Conservation (phyloP, 64 coral and sea anemone species). For the Stichodactyla helianthus region DNA sequence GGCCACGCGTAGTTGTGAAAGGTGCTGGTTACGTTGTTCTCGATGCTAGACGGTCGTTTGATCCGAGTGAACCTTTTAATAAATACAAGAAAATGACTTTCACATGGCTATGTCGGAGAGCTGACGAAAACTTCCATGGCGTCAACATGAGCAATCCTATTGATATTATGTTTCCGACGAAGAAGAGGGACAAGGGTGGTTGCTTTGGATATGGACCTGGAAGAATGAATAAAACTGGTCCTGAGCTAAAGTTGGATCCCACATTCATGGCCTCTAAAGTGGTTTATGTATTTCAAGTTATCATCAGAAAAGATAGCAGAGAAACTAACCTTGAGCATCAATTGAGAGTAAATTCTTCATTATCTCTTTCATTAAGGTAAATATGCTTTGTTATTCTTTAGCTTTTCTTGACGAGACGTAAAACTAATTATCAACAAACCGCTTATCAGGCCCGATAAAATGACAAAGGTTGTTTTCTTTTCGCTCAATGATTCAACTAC, state of each 20-base stretch:
- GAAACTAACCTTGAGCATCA: slow-evolving; percentile 24
- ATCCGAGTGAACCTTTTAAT: slow-evolving; percentile 35
- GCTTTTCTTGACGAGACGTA: too few relatives aligned
- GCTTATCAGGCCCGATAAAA: too few relatives aligned
- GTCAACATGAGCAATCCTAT: slow-evolving; percentile 40
- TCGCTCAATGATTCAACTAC: too few relatives aligned
- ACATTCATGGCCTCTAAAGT: slow-evolving; percentile 35
- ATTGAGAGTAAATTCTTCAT: slow-evolving; percentile 58
- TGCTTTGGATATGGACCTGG: slow-evolving; percentile 85
- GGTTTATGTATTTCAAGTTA: slow-evolving; percentile 55
- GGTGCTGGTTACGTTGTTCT: slow-evolving; percentile 47
- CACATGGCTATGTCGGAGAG: slow-evolving; percentile 75
- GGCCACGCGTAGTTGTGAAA: slow-evolving; percentile 42
- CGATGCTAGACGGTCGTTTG: slow-evolving; percentile 58
- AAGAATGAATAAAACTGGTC: slow-evolving; percentile 41
- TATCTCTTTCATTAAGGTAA: slow-evolving; percentile 70
- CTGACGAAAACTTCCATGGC: slow-evolving; percentile 36
- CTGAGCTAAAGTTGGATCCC: slow-evolving; percentile 27
- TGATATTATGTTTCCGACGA: slow-evolving; percentile 24
- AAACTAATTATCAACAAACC: too few relatives aligned
- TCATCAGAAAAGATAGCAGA: slow-evolving; percentile 50
- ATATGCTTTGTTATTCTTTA: background rate
- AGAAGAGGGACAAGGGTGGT: slow-evolving; percentile 52
- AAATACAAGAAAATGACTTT: slow-evolving; percentile 40
- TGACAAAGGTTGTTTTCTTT: too few relatives aligned